Base-by-base conservation (phyloP, 1,140 invertebrate genomes). In the Contarinia nasturtii region DNA sequence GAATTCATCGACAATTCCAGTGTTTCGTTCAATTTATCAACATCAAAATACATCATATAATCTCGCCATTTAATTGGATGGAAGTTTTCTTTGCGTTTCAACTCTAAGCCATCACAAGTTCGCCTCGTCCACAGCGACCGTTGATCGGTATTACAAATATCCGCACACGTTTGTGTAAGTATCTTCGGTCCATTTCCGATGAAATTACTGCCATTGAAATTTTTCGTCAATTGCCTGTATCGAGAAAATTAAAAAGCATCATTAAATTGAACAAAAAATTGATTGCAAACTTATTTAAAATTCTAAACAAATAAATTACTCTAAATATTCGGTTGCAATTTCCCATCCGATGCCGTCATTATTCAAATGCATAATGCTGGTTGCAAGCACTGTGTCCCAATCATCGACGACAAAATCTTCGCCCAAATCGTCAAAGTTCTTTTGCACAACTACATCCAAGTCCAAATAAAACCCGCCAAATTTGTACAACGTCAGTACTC, bases 391-490 rank as follows among this genome's bases (percentile, higher is more conserved):
- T 1, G 61, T 59, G 44, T 64, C 64, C 5, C 71, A 74, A 57
- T 82, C 77, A 8, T 73, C 72, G 0, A 76, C 77, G 1, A 73
- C 74, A 59, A 73, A 82, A 59, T 82, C 78, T 1, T 56, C 59
- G 2, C 60, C 64, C 17, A 82, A 55, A 14, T 68, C 56, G 34
- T 75, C 68, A 37, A 82, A 59, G 18, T 66, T 71, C 51, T 72
- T 77, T 7, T 72, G 70, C 2, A 84, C 69, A 8, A 87, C 72
- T 1, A 85, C 73, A 55, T 87, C 83, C 48, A 82, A 59, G 51
- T 88, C 84, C 38, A 86, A 56, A 58, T 85, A 86, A 34, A 82
- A 75, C 1, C 84, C 84, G 27, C 81, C 80, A 49, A 72, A 84
- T 55, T 82, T 84, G 70, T 76, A 84, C 1, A 86, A 58, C 0